Base-by-base conservation (phyloP, 2,797 vertebrate species). In the Periophthalmus magnuspinnatus region DNA sequence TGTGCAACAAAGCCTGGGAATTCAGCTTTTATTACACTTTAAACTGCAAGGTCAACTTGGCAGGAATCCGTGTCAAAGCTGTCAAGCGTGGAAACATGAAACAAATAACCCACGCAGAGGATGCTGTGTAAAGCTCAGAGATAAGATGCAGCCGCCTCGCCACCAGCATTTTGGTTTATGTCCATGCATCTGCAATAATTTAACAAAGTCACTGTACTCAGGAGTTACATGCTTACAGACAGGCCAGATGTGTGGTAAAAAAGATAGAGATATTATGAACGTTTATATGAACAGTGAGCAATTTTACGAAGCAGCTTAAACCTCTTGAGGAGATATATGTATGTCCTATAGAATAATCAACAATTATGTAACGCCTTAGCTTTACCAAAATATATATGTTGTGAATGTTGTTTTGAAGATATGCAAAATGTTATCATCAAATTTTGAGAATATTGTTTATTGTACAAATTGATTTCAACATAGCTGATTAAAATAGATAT, bases 11-110 rank as follows among this genome's bases (percentile, higher is more conserved):
- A 69, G 77, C 78, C 77, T 72, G 79, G 80, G 86, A 84, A 85
- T 91, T 86, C 78, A 78, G 81, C 82, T 87, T 90, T 90, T 85
- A 90, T 89, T 90, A 86, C 80, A 79, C 81, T 89, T 90, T 87
- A 86, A 87, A 89, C 73, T 83, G 86, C 90, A 89, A 87, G 85
- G 90, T 91, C 88, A 91, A 89, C 85, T 82, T 77, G 77, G 79
- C 79, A 79, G 79, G 83, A 85, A 86, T 82, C 57, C 11, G 84
- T 90, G 85, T 90, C 89, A 85, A 81, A 85, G 84, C 90, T 88
- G 86, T 88, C 88, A 83, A 82, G 86, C 74, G 33, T 13, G 22
- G 55, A 80, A 83, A 82, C 79, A 85, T 87, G 86, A 88, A 89
- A 90, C 82, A 86, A 87, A 91, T 81, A 76, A 84, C 81, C 80